Base-by-base conservation (phyloP, 2,797 vertebrate genomes). In the Clarias platycephalus region DNA sequence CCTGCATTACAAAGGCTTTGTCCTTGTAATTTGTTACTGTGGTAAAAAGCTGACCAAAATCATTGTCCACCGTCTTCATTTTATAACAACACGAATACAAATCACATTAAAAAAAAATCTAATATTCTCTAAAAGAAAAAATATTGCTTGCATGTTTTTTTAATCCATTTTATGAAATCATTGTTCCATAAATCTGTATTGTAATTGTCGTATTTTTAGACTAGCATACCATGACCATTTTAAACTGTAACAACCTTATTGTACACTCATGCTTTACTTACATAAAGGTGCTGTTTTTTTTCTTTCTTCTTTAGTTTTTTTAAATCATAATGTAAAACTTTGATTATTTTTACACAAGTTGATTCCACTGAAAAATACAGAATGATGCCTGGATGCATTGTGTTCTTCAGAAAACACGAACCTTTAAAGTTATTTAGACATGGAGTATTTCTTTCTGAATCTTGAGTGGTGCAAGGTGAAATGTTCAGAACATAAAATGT, bases 371-470 rank as follows among this genome's bases (percentile, higher is more conserved):
- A 20, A 49, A 31, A 55, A 9, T 18, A 75, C 49, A 28, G 44
- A 55, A 8, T 77, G 20, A 2, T 5, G 24, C n/a, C 77, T 64
- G 4, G 8, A 22, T 58, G 28, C 40, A 0, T 8, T 60, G 55
- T 15, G 2, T 18, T 5, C 28, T 26, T 78, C 37, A 76, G 40
- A 77, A 20, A 24, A 58, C 28, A 58, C 34, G 2, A 75, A 53
- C 40, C 8, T 60, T 60, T 79, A 34, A 57, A 58, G 58, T 63
- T 79, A 8, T 79, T 79, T n/a, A 78, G 53, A 77, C 5, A 55
- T 9, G 4, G 5, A 0, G 6, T 75, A 55, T 75, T 75, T 75
- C 49, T 58, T 15, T 44, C 5, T 49, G 37, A 49, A 44, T 44
- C 0, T 26, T 12, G 7, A 64, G 37, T 63, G 76, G 24, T 20